A percentile compares a stretch with the other conserved stretches of the same genome.
Conservation (phyloP, 2,797 vertebrate genomes). For the Clamator glandarius region DNA sequence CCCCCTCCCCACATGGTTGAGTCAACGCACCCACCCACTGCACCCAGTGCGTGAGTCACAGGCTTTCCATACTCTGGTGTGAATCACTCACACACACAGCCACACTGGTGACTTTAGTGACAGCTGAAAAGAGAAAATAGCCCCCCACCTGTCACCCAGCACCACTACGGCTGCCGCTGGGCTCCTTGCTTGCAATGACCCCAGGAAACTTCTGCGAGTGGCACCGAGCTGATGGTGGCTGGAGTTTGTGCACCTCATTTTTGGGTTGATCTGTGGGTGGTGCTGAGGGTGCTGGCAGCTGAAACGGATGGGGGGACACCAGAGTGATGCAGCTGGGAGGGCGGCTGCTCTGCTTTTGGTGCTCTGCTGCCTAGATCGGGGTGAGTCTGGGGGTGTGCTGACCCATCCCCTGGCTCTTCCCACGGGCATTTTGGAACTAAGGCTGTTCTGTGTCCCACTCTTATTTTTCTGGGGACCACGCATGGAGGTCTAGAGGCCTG, state of each 20-base stretch:
- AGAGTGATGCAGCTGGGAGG: background rate
- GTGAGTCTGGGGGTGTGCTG: rapidly evolving
- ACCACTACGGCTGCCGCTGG: background rate
- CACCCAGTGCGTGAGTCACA: constrained; percentile 72
- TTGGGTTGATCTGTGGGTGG: background rate
- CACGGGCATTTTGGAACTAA: rapidly evolving
- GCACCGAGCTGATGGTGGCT: background rate
- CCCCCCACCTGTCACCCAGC: background rate
- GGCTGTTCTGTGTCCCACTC: background rate
- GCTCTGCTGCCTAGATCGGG: background rate
- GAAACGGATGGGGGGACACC: rapidly evolving
- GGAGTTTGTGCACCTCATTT: background rate
- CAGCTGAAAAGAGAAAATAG: constrained; percentile 38
- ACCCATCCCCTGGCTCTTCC: background rate
- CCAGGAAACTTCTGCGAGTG: background rate
- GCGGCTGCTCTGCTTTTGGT: background rate
- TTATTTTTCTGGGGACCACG: rapidly evolving
- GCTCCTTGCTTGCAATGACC: background rate
- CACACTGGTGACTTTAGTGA: constrained; percentile 62
- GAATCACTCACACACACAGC: constrained; percentile 71
- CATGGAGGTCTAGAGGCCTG: background rate
- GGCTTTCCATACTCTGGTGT: constrained; percentile 59
- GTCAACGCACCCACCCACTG: constrained; percentile 67
- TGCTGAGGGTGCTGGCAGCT: background rate
- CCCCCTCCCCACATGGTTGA: background rate